Conservation (phyloP, 1,140 invertebrate genomes). For the Caenorhabditis latens region DNA sequence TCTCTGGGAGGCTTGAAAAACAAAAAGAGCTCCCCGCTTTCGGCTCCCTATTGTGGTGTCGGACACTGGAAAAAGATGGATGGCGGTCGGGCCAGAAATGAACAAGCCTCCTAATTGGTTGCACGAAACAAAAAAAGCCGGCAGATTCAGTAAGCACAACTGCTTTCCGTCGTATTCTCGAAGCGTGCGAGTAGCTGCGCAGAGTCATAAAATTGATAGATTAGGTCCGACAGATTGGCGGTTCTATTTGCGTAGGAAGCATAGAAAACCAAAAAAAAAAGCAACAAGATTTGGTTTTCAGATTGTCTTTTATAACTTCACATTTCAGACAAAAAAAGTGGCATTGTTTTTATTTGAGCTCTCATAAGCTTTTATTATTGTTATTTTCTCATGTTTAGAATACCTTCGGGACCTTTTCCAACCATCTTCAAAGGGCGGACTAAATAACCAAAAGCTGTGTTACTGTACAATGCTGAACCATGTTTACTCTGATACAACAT, state of each 20-base stretch:
- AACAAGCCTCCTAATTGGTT: slow-evolving; percentile 45
- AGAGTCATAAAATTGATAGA: slow-evolving; percentile 54
- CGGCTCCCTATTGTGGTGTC: slow-evolving; percentile 13
- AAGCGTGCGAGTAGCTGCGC: slow-evolving; percentile 14
- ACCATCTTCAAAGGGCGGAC: background rate
- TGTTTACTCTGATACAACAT: slow-evolving; percentile 42
- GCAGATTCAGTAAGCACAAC: slow-evolving; percentile 3
- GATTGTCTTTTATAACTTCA: background rate
- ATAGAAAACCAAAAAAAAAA: background rate
- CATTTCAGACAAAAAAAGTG: background rate
- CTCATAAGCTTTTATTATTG: too few relatives aligned
- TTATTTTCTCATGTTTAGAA: too few relatives aligned
- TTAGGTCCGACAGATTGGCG: slow-evolving; percentile 43
- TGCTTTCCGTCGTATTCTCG: slow-evolving; percentile 22
- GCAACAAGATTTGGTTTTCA: slow-evolving; percentile 14
- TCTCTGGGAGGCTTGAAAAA: slow-evolving; percentile 15
- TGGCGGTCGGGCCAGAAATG: slow-evolving; percentile 43
- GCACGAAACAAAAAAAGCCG: slow-evolving; percentile 45
- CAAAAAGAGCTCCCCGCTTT: background rate
- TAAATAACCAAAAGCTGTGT: background rate
- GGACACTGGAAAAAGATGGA: slow-evolving; percentile 42
- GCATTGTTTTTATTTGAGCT: too few relatives aligned
- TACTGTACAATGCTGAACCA: background rate
- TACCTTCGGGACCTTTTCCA: background rate
- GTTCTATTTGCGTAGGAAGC: background rate